Evolutionary conservation across 2,797 vertebrate genomes (phyloP), one percentile per base, ranked within the genome.

Genomic region (Gobio occitaniae): DNA sequence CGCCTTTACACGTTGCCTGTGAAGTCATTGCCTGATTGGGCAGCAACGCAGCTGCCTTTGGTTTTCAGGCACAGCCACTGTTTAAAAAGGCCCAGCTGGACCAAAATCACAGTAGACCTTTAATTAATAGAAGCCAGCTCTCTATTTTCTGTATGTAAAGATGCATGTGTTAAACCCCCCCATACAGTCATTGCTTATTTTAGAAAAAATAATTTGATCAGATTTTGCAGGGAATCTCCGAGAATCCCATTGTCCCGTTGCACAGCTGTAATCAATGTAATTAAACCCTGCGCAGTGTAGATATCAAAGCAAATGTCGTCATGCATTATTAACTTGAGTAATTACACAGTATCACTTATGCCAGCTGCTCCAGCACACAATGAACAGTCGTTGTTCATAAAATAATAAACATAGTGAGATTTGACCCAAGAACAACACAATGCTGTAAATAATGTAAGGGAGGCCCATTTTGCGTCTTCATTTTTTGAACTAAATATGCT

Each of bases 251-350:
- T 70, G 75, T 66, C 56, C 44, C 71, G 78, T 38, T 71, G 25
- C 71, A 82, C 82, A 47, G 69, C 79, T 68, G 66, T 68, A 88
- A 86, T 86, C 84, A 83, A 68, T 47, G 76, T 83, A 84, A 76
- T 68, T 41, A 84, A 70, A 83, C 61, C 81, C 48, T 50, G 56
- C 9, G 79, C 78, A 50, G 78, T 70, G 80, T 85, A 76, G 78
- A 77, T 61, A 63, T 65, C 87, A 78, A 83, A 87, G 82, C 81
- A 82, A 89, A 90, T 85, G 78, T 88, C 84, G 82, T 76, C 79
- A 86, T 86, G 80, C 82, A 80, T 88, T 88, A 89, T 87, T 78
- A 80, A 86, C 77, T 71, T 41, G 32, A 74, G 80, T 84, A 84
- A 87, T 85, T 87, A 90, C 79, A 38, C 52, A 54, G 41, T 50